phyloP scores from a whole-genome alignment of 1,140 invertebrate genomes.

The Drosophila teissieri region DNA sequence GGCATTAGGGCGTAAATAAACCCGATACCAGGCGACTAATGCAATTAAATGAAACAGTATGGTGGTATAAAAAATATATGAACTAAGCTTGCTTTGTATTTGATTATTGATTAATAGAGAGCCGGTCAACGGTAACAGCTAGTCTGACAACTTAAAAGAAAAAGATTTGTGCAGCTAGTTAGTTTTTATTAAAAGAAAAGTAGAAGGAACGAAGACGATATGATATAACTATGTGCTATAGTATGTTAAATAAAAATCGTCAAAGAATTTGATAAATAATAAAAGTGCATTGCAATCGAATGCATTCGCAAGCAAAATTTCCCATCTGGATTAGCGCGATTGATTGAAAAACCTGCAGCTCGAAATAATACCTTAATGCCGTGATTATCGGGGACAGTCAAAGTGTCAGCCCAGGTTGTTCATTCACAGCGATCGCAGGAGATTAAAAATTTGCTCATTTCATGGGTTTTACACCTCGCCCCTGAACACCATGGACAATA shows the following conservation, averaged over 20 bases:
- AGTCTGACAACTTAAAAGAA: no score
- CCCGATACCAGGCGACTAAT: conserved; percentile 11
- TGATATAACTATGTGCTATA: no score
- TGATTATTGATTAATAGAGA: no score
- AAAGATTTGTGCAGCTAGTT: no score
- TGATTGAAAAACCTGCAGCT: conserved; percentile 43
- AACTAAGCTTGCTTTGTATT: background rate
- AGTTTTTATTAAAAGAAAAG: no score
- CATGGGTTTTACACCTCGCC: conserved; percentile 51
- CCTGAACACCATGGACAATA: conserved; percentile 32
- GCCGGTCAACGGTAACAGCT: no score
- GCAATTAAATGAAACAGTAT: conserved; percentile 4
- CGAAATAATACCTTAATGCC: conserved; percentile 34
- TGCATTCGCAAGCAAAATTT: background rate
- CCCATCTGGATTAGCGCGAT: conserved; percentile 25
- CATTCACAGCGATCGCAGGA: conserved; percentile 30
- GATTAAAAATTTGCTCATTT: conserved; percentile 72
- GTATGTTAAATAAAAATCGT: no score
- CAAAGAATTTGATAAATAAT: no score
- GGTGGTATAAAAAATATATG: background rate
- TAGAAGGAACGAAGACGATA: no score
- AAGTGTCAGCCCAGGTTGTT: conserved; percentile 40
- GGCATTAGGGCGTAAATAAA: conserved; percentile 29
- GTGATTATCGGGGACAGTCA: conserved; percentile 42
- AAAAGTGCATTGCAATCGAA: background rate